phyloP scores from a whole-genome alignment of 2,888 invertebrate genomes.

The Drosophila infuscata region DNA sequence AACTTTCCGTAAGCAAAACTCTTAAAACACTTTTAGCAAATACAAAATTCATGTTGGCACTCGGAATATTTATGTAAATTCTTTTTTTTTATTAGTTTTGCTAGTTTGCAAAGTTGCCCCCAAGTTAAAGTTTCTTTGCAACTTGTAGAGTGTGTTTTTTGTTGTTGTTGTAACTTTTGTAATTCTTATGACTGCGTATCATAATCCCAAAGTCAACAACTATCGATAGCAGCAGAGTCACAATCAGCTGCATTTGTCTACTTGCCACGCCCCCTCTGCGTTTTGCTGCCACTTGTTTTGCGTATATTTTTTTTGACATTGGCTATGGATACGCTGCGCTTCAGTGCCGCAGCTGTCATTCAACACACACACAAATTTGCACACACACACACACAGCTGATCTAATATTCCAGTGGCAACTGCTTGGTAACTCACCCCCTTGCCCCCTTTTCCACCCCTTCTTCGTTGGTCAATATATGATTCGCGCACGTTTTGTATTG shows the following conservation, averaged over 20 bases:
- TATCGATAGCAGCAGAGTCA: slow-evolving; percentile 41
- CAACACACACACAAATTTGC: neutral
- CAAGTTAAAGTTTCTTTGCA: slow-evolving; percentile 10
- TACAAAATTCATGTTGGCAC: neutral
- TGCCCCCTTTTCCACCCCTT: neutral
- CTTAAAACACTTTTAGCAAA: neutral
- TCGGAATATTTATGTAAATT: neutral
- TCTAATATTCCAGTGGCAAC: slow-evolving; percentile 19
- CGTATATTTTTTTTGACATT: slow-evolving; percentile 34
- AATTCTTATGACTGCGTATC: slow-evolving; percentile 18
- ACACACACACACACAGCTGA: neutral
- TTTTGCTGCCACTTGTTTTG: slow-evolving; percentile 12
- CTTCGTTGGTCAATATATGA: slow-evolving; percentile 36
- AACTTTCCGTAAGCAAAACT: neutral
- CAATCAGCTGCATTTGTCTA: slow-evolving; percentile 27
- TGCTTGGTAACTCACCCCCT: neutral
- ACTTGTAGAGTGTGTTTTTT: neutral
- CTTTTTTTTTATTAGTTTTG: neutral
- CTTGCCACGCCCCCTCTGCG: neutral
- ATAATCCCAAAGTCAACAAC: slow-evolving; percentile 57
- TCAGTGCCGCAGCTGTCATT: slow-evolving; percentile 45
- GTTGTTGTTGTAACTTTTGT: neutral
- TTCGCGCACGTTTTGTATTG: slow-evolving; percentile 62
- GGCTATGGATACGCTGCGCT: slow-evolving; percentile 50
- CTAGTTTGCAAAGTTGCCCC: neutral